Percentiles rank a stretch among this genome's conserved stretches.
Conservation (phyloP, 2,797 vertebrate species). For the Linurgus olivaceus region DNA sequence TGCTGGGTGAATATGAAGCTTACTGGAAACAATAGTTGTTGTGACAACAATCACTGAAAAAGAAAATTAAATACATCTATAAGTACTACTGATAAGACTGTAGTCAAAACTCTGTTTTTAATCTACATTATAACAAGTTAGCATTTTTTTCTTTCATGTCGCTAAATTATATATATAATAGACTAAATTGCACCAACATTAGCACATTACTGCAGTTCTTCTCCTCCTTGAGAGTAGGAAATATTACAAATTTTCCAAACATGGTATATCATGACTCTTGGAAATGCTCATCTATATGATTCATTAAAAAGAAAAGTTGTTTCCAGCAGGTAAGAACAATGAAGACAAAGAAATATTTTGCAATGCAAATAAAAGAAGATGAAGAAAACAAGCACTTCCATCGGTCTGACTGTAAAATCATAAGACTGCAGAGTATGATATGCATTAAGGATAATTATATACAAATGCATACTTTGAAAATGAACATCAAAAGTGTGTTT, state of each 20-base stretch:
- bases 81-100: slow-evolving; percentile 59
- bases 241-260: slow-evolving; percentile 33
- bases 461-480: slow-evolving; percentile 59
- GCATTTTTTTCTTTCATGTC: slow-evolving; percentile 3
- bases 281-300: neutral
- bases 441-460: slow-evolving; percentile 46
- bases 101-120: slow-evolving; percentile 50
- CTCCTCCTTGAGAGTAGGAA: neutral
- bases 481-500: slow-evolving; percentile 54
- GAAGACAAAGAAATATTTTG: slow-evolving; percentile 36
- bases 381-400: neutral
- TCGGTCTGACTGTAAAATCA: slow-evolving; percentile 14
- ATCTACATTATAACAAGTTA: slow-evolving; percentile 53
- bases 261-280: neutral
- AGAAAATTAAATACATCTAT: slow-evolving; percentile 64
- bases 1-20: slow-evolving; percentile 55
- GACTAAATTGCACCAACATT: slow-evolving; percentile 11
- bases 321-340: slow-evolving; percentile 34
- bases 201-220: neutral
- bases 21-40: slow-evolving; percentile 67
- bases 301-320: neutral
- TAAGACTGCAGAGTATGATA: neutral
- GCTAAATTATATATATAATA: slow-evolving; percentile 9
- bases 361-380: slow-evolving; percentile 43
- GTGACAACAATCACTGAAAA: slow-evolving; percentile 68